Base-by-base conservation (phyloP, 2,113 vertebrate species). In the Poecile atricapillus region DNA sequence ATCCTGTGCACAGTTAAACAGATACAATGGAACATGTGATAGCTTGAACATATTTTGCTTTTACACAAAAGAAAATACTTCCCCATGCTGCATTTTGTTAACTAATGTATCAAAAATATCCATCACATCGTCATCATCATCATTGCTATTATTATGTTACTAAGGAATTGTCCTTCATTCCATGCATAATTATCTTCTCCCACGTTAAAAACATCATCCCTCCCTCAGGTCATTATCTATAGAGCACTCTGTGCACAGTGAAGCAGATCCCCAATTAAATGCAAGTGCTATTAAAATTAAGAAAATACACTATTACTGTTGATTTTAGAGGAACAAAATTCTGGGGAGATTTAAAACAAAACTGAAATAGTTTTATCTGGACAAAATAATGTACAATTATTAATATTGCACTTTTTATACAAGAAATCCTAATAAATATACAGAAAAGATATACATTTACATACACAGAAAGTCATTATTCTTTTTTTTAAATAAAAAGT, bases 391-490 rank as follows among this genome's bases (percentile, higher is more conserved):
- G 97, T 98, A 98, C 97, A 98, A 92, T 98, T 98, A 98, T 96
- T 98, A 97, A 97, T 98, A 99, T 98, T 98, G 98, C 98, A 99
- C 98, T 98, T 99, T 98, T 98, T 98, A 98, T 96, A 98, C 98
- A 98, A 98, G 97, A 97, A 98, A 98, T 97, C 96, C 92, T 98
- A 99, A 99, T 99, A 99, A 99, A 99, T 99, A 99, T 98, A 98
- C 98, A 99, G 97, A 98, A 98, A 98, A 98, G 98, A 98, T 98
- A 98, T 98, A 98, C 96, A 98, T 98, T 98, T 98, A 98, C 97
- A 98, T 94, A 98, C 90, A 98, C 90, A 96, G 91, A 98, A 97
- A 95, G 58, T 97, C 83, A 97, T 97, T 98, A 95, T 97, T 94
- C 83, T 95, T 97, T 96, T 47, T 97, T 96, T 97, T 97, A 97